Evolutionary conservation across 23 tunicate genomes (phyloP).

Genomic region (Clavelina lepadiformis): DNA sequence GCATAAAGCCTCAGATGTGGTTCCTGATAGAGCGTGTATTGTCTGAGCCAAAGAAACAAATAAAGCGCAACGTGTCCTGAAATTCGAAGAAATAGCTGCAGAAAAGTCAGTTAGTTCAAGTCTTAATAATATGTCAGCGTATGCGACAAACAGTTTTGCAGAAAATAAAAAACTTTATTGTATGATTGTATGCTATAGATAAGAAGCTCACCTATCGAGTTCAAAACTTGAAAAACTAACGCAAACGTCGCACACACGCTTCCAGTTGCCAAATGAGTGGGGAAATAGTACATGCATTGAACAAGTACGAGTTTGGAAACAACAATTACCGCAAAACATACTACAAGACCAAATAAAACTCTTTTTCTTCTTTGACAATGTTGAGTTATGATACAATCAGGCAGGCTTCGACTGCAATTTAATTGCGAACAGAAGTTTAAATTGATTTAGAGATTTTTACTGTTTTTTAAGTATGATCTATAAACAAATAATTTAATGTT

Average conservation of each 20-base stretch:
- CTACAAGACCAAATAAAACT: not conserved
- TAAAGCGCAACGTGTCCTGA: slow-evolving; percentile 19
- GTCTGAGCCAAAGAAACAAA: slow-evolving; percentile 61
- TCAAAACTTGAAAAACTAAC: not conserved
- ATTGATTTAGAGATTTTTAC: too few relatives aligned
- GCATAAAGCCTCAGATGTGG: slow-evolving; percentile 16
- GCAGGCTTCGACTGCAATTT: too few relatives aligned
- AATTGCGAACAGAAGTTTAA: too few relatives aligned
- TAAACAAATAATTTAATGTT: too few relatives aligned
- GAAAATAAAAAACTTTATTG: not conserved
- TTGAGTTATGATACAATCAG: not conserved
- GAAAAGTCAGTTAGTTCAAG: too few relatives aligned
- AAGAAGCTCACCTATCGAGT: slow-evolving; percentile 1
- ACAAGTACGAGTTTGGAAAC: slow-evolving; percentile 3
- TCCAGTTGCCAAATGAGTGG: not conserved
- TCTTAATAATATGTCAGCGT: too few relatives aligned
- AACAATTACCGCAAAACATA: not conserved
- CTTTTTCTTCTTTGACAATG: not conserved
- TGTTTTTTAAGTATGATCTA: too few relatives aligned
- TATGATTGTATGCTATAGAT: not conserved
- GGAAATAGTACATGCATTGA: slow-evolving; percentile 7
- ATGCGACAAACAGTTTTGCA: too few relatives aligned
- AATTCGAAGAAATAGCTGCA: too few relatives aligned
- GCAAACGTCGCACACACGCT: not conserved
- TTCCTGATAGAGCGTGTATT: slow-evolving; percentile 29